A percentile compares a stretch with the other conserved stretches of the same genome.
Conservation (phyloP, 2,888 invertebrate species). For the Portevinia maculata region DNA sequence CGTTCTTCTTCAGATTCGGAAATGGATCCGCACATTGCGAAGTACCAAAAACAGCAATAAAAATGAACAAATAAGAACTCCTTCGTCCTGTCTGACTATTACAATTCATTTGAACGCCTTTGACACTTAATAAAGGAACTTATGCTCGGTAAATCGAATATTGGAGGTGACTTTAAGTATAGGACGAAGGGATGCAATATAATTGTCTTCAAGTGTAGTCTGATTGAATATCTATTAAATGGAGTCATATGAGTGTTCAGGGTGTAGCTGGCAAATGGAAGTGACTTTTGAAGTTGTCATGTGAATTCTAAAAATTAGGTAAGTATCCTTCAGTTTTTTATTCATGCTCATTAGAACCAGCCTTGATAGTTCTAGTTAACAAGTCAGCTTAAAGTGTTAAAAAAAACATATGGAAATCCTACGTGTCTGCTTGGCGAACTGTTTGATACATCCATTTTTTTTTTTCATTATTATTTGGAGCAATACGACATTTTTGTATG, state of each 20-base stretch:
- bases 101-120: constrained; percentile 1
- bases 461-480: too few species aligned
- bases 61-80: not conserved
- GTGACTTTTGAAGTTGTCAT: too few species aligned
- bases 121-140: constrained; percentile 7
- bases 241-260: not conserved
- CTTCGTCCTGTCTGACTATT: not conserved
- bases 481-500: too few species aligned
- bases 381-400: too few species aligned
- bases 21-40: constrained; percentile 21
- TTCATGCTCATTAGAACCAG: too few species aligned
- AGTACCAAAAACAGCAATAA: constrained; percentile 15
- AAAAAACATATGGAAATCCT: too few species aligned
- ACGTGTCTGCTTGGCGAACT: too few species aligned
- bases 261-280: too few species aligned
- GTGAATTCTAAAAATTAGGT: too few species aligned
- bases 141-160: constrained; percentile 15
- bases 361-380: too few species aligned
- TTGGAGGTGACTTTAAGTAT: constrained; percentile 14
- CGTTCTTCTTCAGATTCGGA: constrained; percentile 4
- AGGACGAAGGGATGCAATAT: not conserved
- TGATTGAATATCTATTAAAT: constrained; percentile 25
- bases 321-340: too few species aligned
- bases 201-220: not conserved
- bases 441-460: too few species aligned